Conservation (phyloP, 2,797 vertebrate species). For the Synaphobranchus kaupii region DNA sequence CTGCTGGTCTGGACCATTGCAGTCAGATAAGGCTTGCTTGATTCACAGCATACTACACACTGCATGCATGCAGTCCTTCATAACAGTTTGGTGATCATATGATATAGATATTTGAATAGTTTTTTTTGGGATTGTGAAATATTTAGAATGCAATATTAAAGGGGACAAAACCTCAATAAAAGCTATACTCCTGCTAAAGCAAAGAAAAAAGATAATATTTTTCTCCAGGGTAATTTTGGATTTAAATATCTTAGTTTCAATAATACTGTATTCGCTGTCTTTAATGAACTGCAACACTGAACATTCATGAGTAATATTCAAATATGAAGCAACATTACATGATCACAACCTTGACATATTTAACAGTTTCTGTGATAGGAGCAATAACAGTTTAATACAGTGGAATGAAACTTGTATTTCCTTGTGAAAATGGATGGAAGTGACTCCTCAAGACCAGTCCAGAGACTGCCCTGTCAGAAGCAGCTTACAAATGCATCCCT, state of each 20-base stretch:
- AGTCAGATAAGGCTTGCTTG: constrained; percentile 19
- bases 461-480: constrained; percentile 21
- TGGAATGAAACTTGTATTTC: background rate
- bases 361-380: constrained; percentile 10
- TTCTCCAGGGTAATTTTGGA: background rate
- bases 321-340: background rate
- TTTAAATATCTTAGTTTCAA: constrained; percentile 1
- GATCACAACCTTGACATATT: background rate
- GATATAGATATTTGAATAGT: background rate
- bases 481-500: background rate
- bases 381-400: constrained; percentile 14
- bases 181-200: background rate
- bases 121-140: background rate
- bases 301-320: background rate
- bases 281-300: background rate
- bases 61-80: background rate
- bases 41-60: background rate
- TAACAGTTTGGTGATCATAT: background rate
- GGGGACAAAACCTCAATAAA: background rate
- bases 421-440: background rate
- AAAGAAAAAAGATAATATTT: background rate
- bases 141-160: background rate
- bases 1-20: background rate
- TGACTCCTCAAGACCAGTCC: background rate
- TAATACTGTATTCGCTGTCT: constrained; percentile 1